phyloP scores from a whole-genome alignment of 1,140 invertebrate genomes.

The Lasioglossum baleicum region DNA sequence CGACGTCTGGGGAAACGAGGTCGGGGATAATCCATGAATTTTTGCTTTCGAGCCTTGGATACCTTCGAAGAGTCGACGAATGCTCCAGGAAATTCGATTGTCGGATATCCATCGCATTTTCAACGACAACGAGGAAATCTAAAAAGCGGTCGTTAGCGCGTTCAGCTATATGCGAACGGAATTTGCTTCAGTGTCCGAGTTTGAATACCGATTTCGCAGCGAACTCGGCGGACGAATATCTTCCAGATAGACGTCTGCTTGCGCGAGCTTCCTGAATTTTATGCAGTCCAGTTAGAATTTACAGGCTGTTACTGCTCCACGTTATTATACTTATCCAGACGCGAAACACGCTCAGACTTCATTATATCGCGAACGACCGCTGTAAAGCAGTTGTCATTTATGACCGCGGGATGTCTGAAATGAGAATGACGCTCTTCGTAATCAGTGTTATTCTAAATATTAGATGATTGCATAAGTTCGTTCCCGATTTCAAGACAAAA shows the following conservation, averaged over 20 bases:
- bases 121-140: not conserved
- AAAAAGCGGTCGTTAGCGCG: not conserved
- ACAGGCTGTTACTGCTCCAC: not conserved
- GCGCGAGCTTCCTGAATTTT: not conserved
- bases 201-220: not conserved
- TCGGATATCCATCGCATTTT: not conserved
- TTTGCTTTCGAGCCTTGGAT: constrained; percentile 7
- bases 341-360: not conserved
- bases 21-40: constrained; percentile 22
- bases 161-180: not conserved
- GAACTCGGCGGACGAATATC: not conserved
- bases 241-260: not conserved
- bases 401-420: not conserved
- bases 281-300: not conserved
- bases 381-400: constrained; percentile 18
- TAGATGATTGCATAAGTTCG: too few relatives aligned
- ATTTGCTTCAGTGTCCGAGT: not conserved
- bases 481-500: too few relatives aligned
- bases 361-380: not conserved
- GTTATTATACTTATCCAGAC: not conserved
- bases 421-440: not conserved
- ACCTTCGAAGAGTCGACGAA: not conserved
- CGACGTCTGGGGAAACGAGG: not conserved
- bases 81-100: constrained; percentile 8
- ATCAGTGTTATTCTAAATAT: not conserved